Percentiles rank a stretch among this genome's conserved stretches.
Conservation (phyloP, 2,888 invertebrate genomes). For the Hofmannophila pseudospretella region DNA sequence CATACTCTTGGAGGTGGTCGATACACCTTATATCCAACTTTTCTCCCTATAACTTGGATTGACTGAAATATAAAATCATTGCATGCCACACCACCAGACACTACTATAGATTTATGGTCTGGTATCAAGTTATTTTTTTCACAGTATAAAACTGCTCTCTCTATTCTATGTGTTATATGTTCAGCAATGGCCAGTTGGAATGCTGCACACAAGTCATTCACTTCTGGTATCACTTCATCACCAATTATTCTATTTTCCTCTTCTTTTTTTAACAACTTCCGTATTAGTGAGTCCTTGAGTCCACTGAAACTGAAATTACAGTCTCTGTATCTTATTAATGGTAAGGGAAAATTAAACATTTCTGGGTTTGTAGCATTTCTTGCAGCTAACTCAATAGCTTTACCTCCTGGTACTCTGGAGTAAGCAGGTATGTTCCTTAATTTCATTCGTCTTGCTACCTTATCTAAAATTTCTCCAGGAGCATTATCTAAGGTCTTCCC, state of each 20-base stretch:
- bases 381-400: constrained; percentile 91
- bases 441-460: constrained; percentile 91
- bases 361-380: constrained; percentile 78
- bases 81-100: constrained; percentile 98
- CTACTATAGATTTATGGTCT: constrained; percentile 79
- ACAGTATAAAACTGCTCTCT: constrained; percentile 89
- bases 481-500: constrained; percentile 90
- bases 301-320: constrained; percentile 97
- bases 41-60: constrained; percentile 81
- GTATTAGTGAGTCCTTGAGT: constrained; percentile 79
- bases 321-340: constrained; percentile 80
- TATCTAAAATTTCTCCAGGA: constrained; percentile 96
- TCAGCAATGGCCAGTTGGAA: constrained; percentile 85
- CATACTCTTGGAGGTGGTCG: constrained; percentile 92
- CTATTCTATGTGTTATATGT: constrained; percentile 89
- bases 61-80: constrained; percentile 88
- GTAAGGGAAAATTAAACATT: constrained; percentile 81
- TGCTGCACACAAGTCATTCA: constrained; percentile 90
- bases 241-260: constrained; percentile 72
- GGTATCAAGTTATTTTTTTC: constrained; percentile 77
- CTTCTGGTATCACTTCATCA: constrained; percentile 84
- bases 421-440: constrained; percentile 87
- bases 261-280: constrained; percentile 79
- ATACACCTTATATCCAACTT: constrained; percentile 80
- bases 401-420: constrained; percentile 87